Evolutionary conservation across 2,797 vertebrate species (phyloP).

Genomic region (Bradypodion pumilum): DNA sequence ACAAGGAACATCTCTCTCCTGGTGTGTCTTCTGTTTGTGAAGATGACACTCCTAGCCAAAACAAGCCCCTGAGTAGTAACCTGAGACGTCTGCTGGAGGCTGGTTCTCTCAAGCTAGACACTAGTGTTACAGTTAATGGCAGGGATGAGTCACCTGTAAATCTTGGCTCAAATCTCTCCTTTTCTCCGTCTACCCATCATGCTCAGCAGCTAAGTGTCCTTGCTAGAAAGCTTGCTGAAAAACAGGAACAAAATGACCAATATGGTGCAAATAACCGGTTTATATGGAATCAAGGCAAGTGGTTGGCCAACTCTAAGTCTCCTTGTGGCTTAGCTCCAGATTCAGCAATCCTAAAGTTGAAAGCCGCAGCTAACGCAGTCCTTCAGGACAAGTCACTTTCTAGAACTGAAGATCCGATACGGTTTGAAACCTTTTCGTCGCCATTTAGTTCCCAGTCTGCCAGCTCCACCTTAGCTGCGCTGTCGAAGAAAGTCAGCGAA

Average conservation of each 20-base stretch:
- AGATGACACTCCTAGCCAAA: conserved; percentile 85
- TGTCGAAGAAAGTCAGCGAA: conserved; percentile 99
- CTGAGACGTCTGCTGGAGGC: conserved; percentile 93
- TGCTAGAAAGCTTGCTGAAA: conserved; percentile 94
- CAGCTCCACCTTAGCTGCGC: conserved; percentile 96
- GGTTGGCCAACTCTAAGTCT: conserved; percentile 87
- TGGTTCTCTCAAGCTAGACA: conserved; percentile 90
- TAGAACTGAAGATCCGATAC: conserved; percentile 88
- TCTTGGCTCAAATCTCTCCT: conserved; percentile 82
- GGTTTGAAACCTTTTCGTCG: conserved; percentile 95
- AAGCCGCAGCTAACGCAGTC: conserved; percentile 96
- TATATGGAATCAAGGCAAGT: conserved; percentile 96
- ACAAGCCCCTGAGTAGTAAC: conserved; percentile 96
- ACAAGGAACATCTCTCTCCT: conserved; percentile 91
- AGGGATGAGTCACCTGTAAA: conserved; percentile 84
- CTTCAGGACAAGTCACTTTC: conserved; percentile 94
- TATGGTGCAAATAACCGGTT: conserved; percentile 89
- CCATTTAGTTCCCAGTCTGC: conserved; percentile 98
- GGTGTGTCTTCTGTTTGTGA: conserved; percentile 90
- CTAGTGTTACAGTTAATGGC: conserved; percentile 79
- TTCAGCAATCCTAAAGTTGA: conserved; percentile 97
- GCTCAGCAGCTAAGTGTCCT: conserved; percentile 97
- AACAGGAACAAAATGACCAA: conserved; percentile 93
- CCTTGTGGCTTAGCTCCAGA: conserved; percentile 92
- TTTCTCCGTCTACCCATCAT: conserved; percentile 93